phyloP scores from a whole-genome alignment of 2,113 vertebrate genomes.

The Penelope pileata region DNA sequence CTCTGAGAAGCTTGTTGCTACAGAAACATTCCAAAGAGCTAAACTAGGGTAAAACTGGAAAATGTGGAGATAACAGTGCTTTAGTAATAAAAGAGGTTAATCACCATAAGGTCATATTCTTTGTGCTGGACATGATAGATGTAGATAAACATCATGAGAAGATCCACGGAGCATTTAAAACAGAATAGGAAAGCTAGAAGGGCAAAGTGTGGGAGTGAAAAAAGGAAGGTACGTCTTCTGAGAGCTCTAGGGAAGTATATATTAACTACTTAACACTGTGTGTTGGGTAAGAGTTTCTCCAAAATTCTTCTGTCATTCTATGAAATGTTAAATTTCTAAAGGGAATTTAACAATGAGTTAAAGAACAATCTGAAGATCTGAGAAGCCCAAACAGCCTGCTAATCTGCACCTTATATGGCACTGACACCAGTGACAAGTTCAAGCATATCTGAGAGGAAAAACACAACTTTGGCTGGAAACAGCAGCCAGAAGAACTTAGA shows the following conservation, averaged over 20 bases:
- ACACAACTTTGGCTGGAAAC: not conserved
- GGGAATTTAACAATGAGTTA: not conserved
- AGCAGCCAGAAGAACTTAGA: not conserved
- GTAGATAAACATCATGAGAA: not conserved
- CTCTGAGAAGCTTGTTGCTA: not conserved
- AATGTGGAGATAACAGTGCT: not conserved
- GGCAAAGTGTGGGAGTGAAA: rapidly evolving
- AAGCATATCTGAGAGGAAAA: not conserved
- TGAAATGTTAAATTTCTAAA: not conserved
- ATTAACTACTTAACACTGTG: not conserved
- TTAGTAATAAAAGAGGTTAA: not conserved
- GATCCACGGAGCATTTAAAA: not conserved
- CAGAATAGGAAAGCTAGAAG: not conserved
- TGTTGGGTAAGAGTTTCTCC: not conserved
- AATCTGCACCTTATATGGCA: not conserved
- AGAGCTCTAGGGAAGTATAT: not conserved
- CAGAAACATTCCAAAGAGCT: not conserved
- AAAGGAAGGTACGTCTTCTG: not conserved
- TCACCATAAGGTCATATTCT: not conserved
- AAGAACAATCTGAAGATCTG: not conserved
- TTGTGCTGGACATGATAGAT: not conserved
- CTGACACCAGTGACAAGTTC: rapidly evolving
- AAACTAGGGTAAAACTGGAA: not conserved
- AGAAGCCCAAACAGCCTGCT: not conserved
- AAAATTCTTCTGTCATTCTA: not conserved